These are phyloP conservation scores for Clivina fossor DNA, from an alignment of 2,888 invertebrate genomes.

Conservation along the genomic window DNA sequence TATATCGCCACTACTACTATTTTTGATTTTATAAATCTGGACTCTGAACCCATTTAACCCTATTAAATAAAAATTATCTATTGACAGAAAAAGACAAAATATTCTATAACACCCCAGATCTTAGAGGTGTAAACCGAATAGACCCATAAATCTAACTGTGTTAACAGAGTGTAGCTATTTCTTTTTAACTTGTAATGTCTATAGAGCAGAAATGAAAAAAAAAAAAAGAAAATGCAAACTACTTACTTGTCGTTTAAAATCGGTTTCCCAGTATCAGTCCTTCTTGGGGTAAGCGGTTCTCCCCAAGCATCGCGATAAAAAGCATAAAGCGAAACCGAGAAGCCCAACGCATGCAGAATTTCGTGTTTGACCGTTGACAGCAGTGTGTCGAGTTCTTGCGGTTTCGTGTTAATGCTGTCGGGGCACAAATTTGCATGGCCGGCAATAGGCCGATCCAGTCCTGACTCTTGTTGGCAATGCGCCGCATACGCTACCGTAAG, in stretches of 20 bases:
- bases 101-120: too few species aligned
- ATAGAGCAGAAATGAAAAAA: too few species aligned
- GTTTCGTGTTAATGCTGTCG: constrained; percentile 85
- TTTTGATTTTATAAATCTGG: too few species aligned
- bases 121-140: too few species aligned
- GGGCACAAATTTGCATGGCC: constrained; percentile 99
- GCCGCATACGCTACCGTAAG: constrained; percentile 96
- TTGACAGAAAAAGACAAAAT: too few species aligned
- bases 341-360: constrained; percentile 95
- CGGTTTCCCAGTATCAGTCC: constrained; percentile 85
- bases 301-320: constrained; percentile 93
- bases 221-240: too few species aligned
- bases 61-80: too few species aligned
- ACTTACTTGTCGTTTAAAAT: constrained; percentile 82
- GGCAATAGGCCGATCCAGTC: constrained; percentile 93
- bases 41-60: too few species aligned
- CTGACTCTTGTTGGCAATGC: constrained; percentile 95
- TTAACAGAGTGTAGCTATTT: too few species aligned
- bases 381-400: constrained; percentile 86
- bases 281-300: constrained; percentile 78
- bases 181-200: too few species aligned
- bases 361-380: constrained; percentile 98
- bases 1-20: too few species aligned
- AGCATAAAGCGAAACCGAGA: constrained; percentile 94
- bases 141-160: too few species aligned